Conservation (phyloP, 2,888 invertebrate genomes). For the Melinaea marsaeus region DNA sequence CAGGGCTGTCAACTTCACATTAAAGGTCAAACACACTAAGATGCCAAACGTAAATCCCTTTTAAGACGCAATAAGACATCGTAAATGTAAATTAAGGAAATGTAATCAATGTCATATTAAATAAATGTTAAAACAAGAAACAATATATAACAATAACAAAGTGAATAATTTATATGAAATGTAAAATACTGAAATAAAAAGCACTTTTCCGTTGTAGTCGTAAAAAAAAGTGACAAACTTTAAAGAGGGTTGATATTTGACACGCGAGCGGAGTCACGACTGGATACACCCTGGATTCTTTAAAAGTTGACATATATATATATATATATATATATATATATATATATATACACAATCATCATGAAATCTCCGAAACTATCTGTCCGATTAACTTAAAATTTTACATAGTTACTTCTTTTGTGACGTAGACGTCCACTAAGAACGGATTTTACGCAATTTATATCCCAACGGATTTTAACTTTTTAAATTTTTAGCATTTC, state of each 20-base stretch:
- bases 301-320: not conserved
- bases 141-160: not conserved
- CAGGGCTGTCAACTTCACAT: no score
- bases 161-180: constrained; percentile 1
- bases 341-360: no score
- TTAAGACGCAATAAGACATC: not conserved
- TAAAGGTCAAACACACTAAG: not conserved
- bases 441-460: no score
- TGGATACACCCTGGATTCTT: constrained; percentile 13
- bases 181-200: not conserved
- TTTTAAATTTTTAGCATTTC: no score
- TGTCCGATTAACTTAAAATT: no score
- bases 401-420: no score
- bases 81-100: no score
- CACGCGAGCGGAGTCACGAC: constrained; percentile 15
- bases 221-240: constrained; percentile 2
- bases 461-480: no score
- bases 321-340: no score
- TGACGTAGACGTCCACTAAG: no score
- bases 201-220: not conserved
- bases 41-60: not conserved
- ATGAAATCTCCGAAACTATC: no score
- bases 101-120: no score
- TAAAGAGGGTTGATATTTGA: constrained; percentile 7
- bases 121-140: not conserved